Base-by-base conservation (phyloP, 2,888 invertebrate genomes). In the Brachypterus glaber region DNA sequence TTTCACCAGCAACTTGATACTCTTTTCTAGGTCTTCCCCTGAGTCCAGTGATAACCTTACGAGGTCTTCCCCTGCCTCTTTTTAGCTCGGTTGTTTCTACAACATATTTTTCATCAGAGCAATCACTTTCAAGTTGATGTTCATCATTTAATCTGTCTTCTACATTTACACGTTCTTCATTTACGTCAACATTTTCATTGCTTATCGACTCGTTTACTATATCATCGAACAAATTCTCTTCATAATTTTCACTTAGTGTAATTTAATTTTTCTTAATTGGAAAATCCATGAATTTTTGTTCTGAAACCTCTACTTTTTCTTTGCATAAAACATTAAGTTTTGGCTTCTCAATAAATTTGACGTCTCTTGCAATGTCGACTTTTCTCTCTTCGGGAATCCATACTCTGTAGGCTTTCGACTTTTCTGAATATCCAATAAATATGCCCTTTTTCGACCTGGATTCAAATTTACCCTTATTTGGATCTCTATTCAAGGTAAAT, bases 341-440 rank as follows among this genome's bases (percentile, higher is more conserved):
- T 24, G 8, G 24, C 31, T 21, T 30, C 14, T 34, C 11, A 9
- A 4, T 8, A 13, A 34, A 36, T 26, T 43, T 47, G 9, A 43
- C 43, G 32, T 47, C 43, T 17, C 47, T 34, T 24, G 29, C 29
- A 7, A 40, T 35, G n/a, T 18, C 12, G 1, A 40, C 30, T 14
- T 24, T 33, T 4, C 21, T 39, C 18, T 42, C 35, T 3, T 35
- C 12, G 9, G 41, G 21, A 12, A 31, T 14, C 39, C 44, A 48
- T 13, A 52, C 36, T 37, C 45, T 37, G 25, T 41, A 51, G 7
- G 32, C 45, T 35, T 49, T 50, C 2, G 41, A 35, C 5, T 40
- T 24, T 11, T 37, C 25, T 1, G 41, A 35, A 13, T 49, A 47
- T n/a, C 45, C 49, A 15, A 50, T 25, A 9, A 52, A 44, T 4